Percentiles rank a stretch among this genome's conserved stretches.
Conservation (phyloP, 2,113 vertebrate species). For the Catharus fuscescens region DNA sequence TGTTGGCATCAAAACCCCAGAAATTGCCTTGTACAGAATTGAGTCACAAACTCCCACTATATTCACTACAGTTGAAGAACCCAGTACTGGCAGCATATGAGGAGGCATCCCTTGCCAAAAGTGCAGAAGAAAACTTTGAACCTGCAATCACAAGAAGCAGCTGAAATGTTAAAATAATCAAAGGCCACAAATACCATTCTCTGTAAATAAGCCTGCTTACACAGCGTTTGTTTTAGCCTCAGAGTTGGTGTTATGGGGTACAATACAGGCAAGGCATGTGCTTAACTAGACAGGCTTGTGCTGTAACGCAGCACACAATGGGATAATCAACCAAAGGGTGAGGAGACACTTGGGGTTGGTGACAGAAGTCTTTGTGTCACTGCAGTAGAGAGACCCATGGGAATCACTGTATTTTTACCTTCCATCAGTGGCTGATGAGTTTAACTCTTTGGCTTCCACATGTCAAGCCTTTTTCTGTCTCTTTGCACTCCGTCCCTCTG, state of each 20-base stretch:
- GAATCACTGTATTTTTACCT: background rate
- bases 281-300: background rate
- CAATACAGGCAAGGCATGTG: background rate
- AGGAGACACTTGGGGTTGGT: background rate
- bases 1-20: slow-evolving; percentile 97
- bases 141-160: slow-evolving; percentile 73
- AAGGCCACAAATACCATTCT: background rate
- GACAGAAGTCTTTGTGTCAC: background rate
- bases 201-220: background rate
- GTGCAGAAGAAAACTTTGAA: slow-evolving; percentile 99
- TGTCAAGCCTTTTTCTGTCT: background rate
- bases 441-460: background rate
- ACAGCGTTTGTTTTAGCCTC: background rate
- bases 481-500: background rate
- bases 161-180: background rate
- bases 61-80: slow-evolving; percentile 95
- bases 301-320: fast-evolving
- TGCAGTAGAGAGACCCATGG: background rate
- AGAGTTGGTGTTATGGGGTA: background rate
- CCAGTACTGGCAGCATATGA: slow-evolving; percentile 96
- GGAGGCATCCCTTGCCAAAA: slow-evolving; percentile 99
- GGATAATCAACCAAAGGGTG: background rate
- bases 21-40: slow-evolving; percentile 99
- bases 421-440: background rate
- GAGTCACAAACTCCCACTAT: slow-evolving; percentile 98